These are phyloP conservation scores for Sinodicranocentrus sp. DNA, from an alignment of 2,888 invertebrate genomes.

Conservation along the genomic window DNA sequence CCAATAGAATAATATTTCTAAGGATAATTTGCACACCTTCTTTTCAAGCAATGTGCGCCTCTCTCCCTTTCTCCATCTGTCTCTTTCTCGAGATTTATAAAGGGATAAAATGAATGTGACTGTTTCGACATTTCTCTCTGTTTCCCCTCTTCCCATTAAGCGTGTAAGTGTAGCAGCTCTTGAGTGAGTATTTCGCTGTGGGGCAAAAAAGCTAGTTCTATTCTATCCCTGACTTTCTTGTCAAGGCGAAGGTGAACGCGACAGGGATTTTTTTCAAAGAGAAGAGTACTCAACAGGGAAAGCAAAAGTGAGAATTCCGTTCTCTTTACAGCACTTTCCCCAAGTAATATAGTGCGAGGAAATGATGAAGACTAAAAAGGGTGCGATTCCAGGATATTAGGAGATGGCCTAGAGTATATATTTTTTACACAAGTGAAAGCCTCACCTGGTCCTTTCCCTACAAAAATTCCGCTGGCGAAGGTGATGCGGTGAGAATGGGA, in stretches of 20 bases:
- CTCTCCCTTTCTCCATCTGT: constrained; percentile 25
- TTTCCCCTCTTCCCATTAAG: background rate
- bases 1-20: constrained; percentile 21
- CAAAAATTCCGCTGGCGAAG: background rate
- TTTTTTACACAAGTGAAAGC: background rate
- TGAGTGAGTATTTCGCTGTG: constrained; percentile 2
- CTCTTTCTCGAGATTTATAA: constrained; percentile 23
- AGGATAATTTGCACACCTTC: background rate
- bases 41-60: background rate
- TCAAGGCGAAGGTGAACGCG: background rate
- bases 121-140: constrained; percentile 17
- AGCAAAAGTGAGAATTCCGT: background rate
- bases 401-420: no score
- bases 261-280: constrained; percentile 7
- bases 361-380: constrained; percentile 11
- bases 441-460: constrained; percentile 14
- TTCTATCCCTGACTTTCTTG: constrained; percentile 1
- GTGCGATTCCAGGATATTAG: constrained; percentile 19
- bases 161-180: background rate
- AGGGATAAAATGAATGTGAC: constrained; percentile 28
- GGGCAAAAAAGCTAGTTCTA: background rate
- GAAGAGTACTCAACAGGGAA: background rate
- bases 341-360: background rate
- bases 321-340: background rate
- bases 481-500: background rate